Evolutionary conservation across 2,888 invertebrate genomes (phyloP).

Genomic region (Dusona sp.): DNA sequence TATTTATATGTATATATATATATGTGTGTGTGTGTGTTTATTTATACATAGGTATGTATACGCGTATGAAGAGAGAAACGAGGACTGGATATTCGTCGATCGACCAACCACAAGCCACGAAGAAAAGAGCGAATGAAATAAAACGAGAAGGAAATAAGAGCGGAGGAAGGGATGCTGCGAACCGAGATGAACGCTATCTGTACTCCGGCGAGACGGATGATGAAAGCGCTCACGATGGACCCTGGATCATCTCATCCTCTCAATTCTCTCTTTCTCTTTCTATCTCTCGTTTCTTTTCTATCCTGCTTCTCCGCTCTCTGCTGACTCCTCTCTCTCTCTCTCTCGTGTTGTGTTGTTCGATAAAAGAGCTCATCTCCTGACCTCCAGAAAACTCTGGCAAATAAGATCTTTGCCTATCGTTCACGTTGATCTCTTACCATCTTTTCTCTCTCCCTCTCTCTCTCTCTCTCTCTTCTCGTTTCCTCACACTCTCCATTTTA

Average conservation of each 20-base stretch:
- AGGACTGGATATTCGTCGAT: constrained; percentile 46
- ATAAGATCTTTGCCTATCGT: constrained; percentile 65
- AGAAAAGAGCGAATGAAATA: constrained; percentile 59
- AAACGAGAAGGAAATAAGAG: constrained; percentile 60
- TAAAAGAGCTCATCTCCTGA: constrained; percentile 52
- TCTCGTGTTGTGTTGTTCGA: constrained; percentile 30
- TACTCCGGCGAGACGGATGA: constrained; percentile 69
- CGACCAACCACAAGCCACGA: constrained; percentile 54
- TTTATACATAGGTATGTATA: neutral
- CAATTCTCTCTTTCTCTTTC: constrained; percentile 6
- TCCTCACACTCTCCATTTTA: constrained; percentile 18
- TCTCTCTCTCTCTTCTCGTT: constrained; percentile 19
- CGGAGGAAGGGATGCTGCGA: constrained; percentile 43
- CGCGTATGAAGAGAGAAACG: constrained; percentile 33
- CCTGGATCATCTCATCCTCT: constrained; percentile 53
- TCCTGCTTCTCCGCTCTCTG: constrained; percentile 12
- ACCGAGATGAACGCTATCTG: constrained; percentile 57
- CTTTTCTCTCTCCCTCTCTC: neutral
- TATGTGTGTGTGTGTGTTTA: neutral
- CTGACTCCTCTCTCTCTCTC: constrained; percentile 16
- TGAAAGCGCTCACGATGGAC: constrained; percentile 74
- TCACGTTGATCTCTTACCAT: constrained; percentile 58
- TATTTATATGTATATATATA: neutral
- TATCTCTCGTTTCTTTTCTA: constrained; percentile 17
- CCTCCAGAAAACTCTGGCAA: constrained; percentile 60